Evolutionary conservation across 1,140 invertebrate species (phyloP).

Genomic region (Trialeurodes vaporariorum): DNA sequence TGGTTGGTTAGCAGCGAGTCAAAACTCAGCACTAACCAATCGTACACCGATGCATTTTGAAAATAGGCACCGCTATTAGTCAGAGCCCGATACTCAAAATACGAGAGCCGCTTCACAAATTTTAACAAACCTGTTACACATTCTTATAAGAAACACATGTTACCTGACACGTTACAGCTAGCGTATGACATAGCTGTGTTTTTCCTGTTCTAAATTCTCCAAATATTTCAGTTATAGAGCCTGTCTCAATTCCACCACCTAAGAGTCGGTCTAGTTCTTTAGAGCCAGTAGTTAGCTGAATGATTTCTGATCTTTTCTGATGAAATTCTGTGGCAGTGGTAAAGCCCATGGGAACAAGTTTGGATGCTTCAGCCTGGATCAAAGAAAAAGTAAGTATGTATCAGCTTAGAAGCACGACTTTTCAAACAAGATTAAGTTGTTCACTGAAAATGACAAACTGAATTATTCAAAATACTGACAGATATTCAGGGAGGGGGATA

Average conservation of each 20-base stretch:
- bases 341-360: conserved; percentile 94
- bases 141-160: conserved; percentile 10
- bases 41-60: too few relatives aligned
- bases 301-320: conserved; percentile 80
- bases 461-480: too few relatives aligned
- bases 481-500: too few relatives aligned
- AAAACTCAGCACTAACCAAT: too few relatives aligned
- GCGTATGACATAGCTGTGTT: conserved; percentile 92
- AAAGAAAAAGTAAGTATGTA: too few relatives aligned
- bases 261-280: conserved; percentile 87
- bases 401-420: too few relatives aligned
- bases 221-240: conserved; percentile 98
- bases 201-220: conserved; percentile 98
- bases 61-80: too few relatives aligned
- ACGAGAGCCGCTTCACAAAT: too few relatives aligned
- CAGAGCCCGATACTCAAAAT: too few relatives aligned
- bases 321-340: conserved; percentile 94
- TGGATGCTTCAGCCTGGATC: conserved; percentile 64
- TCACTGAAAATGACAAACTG: too few relatives aligned
- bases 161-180: conserved; percentile 96
- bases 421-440: too few relatives aligned
- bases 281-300: conserved; percentile 84
- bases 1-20: too few relatives aligned
- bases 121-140: neutral
- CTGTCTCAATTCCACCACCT: conserved; percentile 96